Evolutionary conservation across 2,113 vertebrate species (phyloP), one percentile per base, ranked within the genome.

Genomic region (Cinclus mexicanus): DNA sequence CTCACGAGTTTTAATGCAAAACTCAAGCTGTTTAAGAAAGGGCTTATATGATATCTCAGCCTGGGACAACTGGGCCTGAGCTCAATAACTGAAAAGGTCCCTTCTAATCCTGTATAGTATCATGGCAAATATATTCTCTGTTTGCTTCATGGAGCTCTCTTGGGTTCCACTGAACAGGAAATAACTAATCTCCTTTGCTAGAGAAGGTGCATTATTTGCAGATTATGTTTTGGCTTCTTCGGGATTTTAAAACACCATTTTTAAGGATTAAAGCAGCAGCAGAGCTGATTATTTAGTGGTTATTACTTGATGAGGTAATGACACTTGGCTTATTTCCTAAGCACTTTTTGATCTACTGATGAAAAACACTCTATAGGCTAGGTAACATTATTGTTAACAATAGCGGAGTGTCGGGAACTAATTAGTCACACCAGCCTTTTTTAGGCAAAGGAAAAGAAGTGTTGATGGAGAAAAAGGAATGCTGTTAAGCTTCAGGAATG

Each of bases 201-300:
- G 79, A 89, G 89, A 91, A 91, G 49, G 60, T 85, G 31, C 86
- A 77, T 94, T 96, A 90, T 94, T 96, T 90, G 85, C 56, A 93
- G 90, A 95, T 95, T 95, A 88, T 83, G 17, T 94, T 94, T 94
- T 92, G 85, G 85, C 83, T 93, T 95, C 71, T 93, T 92, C 33
- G 11, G 95, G 76, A 64, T 86, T 92, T 94, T 75, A 90, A 95
- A 96, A 56, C 75, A 96, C 83, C 33, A 64, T 93, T 90, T 96
- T 88, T 88, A 90, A 90, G 94, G 76, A 88, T 96, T 96, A 93
- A 83, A 77, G 64, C 68, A 77, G 41, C 46, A 83, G 79, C 83
- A 86, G 87, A 94, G 71, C 67, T 88, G 75, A 81, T 94, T 93
- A 89, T 93, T 95, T 83, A 59, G 65, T 75, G 70, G 28, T 52